Evolutionary conservation across 2,888 invertebrate genomes (phyloP).

Genomic region (Agrochola litura): DNA sequence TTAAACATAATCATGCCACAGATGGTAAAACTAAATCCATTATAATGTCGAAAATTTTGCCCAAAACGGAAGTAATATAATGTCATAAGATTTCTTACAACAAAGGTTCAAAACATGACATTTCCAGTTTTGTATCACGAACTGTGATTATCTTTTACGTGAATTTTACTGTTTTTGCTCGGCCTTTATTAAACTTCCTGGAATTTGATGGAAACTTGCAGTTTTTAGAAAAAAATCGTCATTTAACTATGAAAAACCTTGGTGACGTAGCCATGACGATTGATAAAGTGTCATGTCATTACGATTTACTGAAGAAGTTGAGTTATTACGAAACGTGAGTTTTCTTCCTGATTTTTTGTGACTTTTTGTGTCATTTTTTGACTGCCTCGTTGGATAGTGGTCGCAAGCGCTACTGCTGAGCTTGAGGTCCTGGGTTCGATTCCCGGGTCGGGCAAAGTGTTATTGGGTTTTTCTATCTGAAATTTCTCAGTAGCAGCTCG

Average conservation of each 20-base stretch:
- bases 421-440: too few relatives aligned
- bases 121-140: constrained; percentile 51
- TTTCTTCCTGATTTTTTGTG: constrained; percentile 14
- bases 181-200: constrained; percentile 50
- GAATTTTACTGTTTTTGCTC: constrained; percentile 37
- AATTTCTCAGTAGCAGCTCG: too few relatives aligned
- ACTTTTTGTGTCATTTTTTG: too few relatives aligned
- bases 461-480: too few relatives aligned
- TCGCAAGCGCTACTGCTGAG: too few relatives aligned
- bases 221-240: constrained; percentile 34
- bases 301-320: constrained; percentile 2
- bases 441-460: too few relatives aligned
- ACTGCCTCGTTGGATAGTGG: too few relatives aligned
- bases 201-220: constrained; percentile 32
- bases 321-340: constrained; percentile 12
- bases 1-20: background rate
- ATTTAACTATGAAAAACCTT: constrained; percentile 28
- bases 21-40: background rate
- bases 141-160: constrained; percentile 34
- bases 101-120: constrained; percentile 47
- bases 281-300: constrained; percentile 29
- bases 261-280: constrained; percentile 23
- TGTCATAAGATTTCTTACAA: constrained; percentile 5
- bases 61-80: constrained; percentile 27
- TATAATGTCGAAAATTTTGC: constrained; percentile 4